phyloP scores from a whole-genome alignment of 2,113 vertebrate genomes.

The Nipponia nippon region DNA sequence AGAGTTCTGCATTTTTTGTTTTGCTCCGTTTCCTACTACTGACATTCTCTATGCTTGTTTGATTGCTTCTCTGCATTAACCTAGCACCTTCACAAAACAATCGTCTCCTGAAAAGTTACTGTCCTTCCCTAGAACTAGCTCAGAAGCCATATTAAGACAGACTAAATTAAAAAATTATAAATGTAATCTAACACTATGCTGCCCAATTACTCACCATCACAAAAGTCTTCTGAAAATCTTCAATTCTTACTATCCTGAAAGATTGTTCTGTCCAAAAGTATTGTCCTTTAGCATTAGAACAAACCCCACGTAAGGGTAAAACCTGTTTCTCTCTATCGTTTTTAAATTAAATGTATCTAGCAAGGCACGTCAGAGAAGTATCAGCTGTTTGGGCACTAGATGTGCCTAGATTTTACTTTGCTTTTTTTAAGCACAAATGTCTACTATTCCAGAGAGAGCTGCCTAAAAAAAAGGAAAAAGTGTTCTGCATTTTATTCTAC shows the following conservation, averaged over 20 bases:
- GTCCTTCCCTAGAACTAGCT: background rate
- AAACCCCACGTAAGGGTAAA: background rate
- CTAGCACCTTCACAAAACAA: background rate
- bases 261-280: background rate
- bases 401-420: background rate
- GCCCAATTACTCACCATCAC: background rate
- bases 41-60: background rate
- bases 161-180: background rate
- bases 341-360: background rate
- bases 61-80: background rate
- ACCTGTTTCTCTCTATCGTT: background rate
- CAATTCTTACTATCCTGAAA: background rate
- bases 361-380: background rate
- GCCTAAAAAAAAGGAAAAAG: background rate
- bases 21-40: background rate
- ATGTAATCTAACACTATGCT: background rate
- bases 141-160: background rate
- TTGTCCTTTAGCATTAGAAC: background rate
- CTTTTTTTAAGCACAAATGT: conserved; percentile 27
- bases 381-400: conserved; percentile 1
- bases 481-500: conserved; percentile 22
- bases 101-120: background rate
- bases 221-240: background rate
- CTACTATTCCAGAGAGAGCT: conserved; percentile 46
- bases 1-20: background rate